Conservation (phyloP, 2,113 vertebrate genomes). For the Microtus montanus region DNA sequence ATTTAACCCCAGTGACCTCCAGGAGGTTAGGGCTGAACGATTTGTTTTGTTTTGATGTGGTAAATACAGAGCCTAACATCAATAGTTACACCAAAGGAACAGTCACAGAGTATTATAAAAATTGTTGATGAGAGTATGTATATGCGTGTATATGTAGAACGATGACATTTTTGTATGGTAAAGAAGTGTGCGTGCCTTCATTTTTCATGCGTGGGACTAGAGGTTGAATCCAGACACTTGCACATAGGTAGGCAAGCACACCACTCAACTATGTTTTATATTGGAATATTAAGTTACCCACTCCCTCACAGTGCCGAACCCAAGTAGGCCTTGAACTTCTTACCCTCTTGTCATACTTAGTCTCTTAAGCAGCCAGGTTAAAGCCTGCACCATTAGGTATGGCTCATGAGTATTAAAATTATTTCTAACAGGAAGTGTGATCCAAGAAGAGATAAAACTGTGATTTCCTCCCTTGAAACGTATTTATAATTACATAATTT, state of each 20-base stretch:
- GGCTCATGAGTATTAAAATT: background rate
- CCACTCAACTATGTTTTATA: background rate
- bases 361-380: background rate
- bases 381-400: background rate
- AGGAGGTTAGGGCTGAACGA: background rate
- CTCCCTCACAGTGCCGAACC: background rate
- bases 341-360: background rate
- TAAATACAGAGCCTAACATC: background rate
- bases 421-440: background rate
- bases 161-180: background rate
- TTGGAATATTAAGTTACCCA: background rate
- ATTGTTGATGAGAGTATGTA: background rate
- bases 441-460: background rate
- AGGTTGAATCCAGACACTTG: background rate
- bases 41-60: background rate
- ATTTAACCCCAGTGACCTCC: background rate
- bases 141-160: background rate
- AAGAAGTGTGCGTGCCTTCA: background rate
- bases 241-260: background rate
- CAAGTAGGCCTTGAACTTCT: background rate
- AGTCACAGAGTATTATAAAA: background rate
- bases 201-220: background rate
- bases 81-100: background rate
- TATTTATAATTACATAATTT: constrained; percentile 23
- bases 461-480: background rate